These are phyloP conservation scores for Donacobius atricapilla DNA, from an alignment of 2,113 vertebrate genomes.

Conservation along the genomic window DNA sequence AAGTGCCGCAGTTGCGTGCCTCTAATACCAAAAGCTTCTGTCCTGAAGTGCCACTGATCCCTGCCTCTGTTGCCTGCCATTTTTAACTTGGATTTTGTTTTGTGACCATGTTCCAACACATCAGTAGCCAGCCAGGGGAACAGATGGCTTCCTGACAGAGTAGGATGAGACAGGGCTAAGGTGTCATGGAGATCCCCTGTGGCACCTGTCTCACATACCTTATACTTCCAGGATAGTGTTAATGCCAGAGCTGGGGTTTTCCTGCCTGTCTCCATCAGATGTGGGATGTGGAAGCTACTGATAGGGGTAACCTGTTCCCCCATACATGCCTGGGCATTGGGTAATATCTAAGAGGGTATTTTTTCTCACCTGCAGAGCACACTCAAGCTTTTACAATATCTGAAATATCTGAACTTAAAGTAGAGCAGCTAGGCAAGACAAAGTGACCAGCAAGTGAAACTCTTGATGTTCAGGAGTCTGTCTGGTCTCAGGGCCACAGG, in stretches of 20 bases:
- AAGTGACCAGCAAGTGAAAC: not conserved
- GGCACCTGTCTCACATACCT: not conserved
- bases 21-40: not conserved
- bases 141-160: not conserved
- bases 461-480: not conserved
- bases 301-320: not conserved
- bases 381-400: not conserved
- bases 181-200: rapidly evolving
- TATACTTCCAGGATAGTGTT: not conserved
- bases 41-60: not conserved
- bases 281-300: not conserved
- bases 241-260: not conserved
- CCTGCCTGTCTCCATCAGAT: not conserved
- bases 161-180: not conserved
- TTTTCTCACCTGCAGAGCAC: not conserved
- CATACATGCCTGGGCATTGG: not conserved
- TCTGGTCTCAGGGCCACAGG: not conserved
- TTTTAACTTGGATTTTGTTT: not conserved
- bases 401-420: not conserved
- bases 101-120: not conserved
- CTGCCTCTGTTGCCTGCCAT: not conserved
- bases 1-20: rapidly evolving
- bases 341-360: not conserved
- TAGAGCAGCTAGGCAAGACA: not conserved
- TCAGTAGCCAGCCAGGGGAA: not conserved